Base-by-base conservation (phyloP, 2,797 vertebrate species). In the Epinephelus malabaricus region DNA sequence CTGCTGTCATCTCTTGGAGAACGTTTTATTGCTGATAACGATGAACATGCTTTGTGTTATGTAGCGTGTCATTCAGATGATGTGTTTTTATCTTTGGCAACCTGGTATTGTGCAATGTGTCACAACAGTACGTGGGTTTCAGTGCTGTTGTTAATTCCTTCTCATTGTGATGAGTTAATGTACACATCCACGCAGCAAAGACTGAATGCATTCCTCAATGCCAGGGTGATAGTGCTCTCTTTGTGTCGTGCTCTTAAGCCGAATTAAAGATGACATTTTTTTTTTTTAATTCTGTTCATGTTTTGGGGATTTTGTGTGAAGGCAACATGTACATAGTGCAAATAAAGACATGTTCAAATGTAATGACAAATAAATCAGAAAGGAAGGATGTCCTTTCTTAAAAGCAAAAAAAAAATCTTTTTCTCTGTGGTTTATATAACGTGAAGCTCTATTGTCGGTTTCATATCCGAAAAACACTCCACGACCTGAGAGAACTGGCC, bases 311-410 rank as follows among this genome's bases (percentile, higher is more conserved):
- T 34, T 86, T 89, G 86, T 94, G 91, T 92, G 78, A 92, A 88
- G 81, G 92, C 81, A 73, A 90, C 68, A 49, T 95, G 94, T 95
- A 94, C 68, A 95, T 94, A 94, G 17, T 92, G 90, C 88, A 94
- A 93, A 93, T 92, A 92, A 92, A 81, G 62, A 90, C 74, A 90
- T 93, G 87, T 88, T 91, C 73, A 92, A 91, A 92, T 93, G 91
- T 93, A 92, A 90, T 91, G 87, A 91, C 81, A 91, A 93, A 91
- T 80, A 93, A 88, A 90, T 76, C 84, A 85, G 70, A 90, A 90
- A 85, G 85, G 76, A 90, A 87, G 82, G 78, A 82, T 21, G 34
- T 71, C 79, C 83, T 91, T 89, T 90, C 80, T 81, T 61, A 70
- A 83, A 90, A 81, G 72, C 67, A 61, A 72, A 55, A 65, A 10